Conservation (phyloP, 2,113 vertebrate species). For the Plecotus auritus region DNA sequence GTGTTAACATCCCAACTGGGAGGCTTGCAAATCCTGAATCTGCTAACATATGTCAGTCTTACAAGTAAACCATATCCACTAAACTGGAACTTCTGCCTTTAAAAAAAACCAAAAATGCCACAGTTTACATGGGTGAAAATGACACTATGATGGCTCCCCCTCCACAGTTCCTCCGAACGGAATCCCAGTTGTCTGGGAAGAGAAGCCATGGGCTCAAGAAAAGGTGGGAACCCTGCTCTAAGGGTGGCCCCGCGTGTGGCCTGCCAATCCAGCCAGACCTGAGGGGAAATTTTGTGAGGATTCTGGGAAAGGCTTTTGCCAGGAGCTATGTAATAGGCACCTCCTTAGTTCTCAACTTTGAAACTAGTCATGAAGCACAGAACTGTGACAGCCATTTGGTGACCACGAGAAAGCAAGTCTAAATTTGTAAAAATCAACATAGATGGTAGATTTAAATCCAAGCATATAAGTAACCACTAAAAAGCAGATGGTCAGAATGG, state of each 20-base stretch:
- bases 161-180: not conserved
- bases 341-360: not conserved
- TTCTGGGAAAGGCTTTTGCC: not conserved
- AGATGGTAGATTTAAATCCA: not conserved
- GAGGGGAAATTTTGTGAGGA: not conserved
- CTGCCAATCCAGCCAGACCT: not conserved
- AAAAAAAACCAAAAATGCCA: no score
- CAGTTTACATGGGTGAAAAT: not conserved
- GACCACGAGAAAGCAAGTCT: not conserved
- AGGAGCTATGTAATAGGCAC: fast-evolving
- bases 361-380: not conserved
- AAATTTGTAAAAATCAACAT: not conserved
- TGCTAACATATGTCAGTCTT: not conserved
- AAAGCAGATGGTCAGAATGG: no score
- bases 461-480: no score
- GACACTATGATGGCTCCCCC: not conserved
- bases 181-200: not conserved
- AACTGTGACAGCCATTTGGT: not conserved
- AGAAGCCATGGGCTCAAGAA: not conserved
- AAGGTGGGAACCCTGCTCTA: not conserved
- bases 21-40: not conserved
- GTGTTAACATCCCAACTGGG: not conserved
- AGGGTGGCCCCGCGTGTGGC: not conserved
- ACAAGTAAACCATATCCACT: not conserved
- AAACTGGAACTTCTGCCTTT: not conserved